These are phyloP conservation scores for Mallotus villosus DNA, from an alignment of 2,797 vertebrate genomes.

Conservation along the genomic window DNA sequence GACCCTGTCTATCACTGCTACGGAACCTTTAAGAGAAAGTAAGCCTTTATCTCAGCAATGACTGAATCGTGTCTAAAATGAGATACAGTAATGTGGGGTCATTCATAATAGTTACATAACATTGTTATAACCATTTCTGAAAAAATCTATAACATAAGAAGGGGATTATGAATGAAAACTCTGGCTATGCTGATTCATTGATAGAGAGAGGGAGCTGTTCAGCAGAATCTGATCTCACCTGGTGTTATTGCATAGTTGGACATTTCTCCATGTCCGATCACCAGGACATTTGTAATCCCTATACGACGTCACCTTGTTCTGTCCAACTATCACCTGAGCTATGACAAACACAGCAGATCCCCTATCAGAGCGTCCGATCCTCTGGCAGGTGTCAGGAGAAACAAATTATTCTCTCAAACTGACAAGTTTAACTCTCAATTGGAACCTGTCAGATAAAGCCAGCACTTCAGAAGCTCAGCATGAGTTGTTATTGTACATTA, in stretches of 20 bases:
- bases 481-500: slow-evolving; percentile 48
- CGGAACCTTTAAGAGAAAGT: no score
- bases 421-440: slow-evolving; percentile 70
- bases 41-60: no score
- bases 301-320: slow-evolving; percentile 40
- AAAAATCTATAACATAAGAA: no score
- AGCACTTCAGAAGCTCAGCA: slow-evolving; percentile 46
- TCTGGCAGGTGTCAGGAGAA: slow-evolving; percentile 51
- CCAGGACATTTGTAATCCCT: slow-evolving; percentile 49
- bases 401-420: slow-evolving; percentile 63
- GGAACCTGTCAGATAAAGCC: slow-evolving; percentile 61
- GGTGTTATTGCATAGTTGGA: no score
- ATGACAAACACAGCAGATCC: slow-evolving; percentile 36
- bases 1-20: background rate
- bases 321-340: slow-evolving; percentile 47
- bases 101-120: no score
- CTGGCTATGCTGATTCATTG: no score
- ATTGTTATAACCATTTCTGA: no score
- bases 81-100: no score
- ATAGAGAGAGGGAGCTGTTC: no score
- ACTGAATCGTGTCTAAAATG: no score
- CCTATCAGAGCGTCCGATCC: slow-evolving; percentile 49
- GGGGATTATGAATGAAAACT: no score
- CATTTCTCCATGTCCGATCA: slow-evolving; percentile 43
- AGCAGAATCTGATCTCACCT: no score